Evolutionary conservation across 2,888 invertebrate genomes (phyloP), one percentile per base, ranked within the genome.

Genomic region (Seira sanloemensis): DNA sequence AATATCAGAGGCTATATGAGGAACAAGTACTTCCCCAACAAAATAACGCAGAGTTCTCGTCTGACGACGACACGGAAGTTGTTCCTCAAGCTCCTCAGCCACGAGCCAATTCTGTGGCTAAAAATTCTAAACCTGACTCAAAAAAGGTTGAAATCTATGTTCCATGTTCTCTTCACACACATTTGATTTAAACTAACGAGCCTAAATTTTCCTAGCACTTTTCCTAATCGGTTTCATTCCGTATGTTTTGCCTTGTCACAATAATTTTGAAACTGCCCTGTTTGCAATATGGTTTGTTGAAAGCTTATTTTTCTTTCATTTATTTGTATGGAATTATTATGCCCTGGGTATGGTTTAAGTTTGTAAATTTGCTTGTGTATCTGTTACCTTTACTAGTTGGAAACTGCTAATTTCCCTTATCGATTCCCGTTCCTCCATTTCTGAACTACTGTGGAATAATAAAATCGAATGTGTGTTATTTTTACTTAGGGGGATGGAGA

Each of bases 1-100:
- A 88, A 37, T 88, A 84, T 67, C 84, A 86, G 23, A 76, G 84
- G 24, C 68, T 88, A 1, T 88, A 86, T 46, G 86, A 88, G 5
- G 84, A 88, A 71, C 82, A 86, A 27, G 84, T 88, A 69, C 67
- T 74, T 9, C 86, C 88, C 1, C 50, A 46, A 4, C 76, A 79
- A 21, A 58, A 50, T 9, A 62, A 27, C 12, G 74, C 83, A 24
- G 86, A 85, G 5, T 87, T 87, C 25, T 88, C 86, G 0, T 87
- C 88, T 0, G 86, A 86, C 24, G 88, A 88, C 18, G 88, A 88
- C 66, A 78, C 76, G 19, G 84, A 77, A 23, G 37, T 37, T 19
- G 18, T 26, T 66, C 19, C 23, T 24, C 37, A 26, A 19, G 77
- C 71, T 25, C 26, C 23, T 50, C 23, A 4, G 7, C 0, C 65